Evolutionary conservation across 2,797 vertebrate genomes (phyloP).

Genomic region (Lepus townsendii): DNA sequence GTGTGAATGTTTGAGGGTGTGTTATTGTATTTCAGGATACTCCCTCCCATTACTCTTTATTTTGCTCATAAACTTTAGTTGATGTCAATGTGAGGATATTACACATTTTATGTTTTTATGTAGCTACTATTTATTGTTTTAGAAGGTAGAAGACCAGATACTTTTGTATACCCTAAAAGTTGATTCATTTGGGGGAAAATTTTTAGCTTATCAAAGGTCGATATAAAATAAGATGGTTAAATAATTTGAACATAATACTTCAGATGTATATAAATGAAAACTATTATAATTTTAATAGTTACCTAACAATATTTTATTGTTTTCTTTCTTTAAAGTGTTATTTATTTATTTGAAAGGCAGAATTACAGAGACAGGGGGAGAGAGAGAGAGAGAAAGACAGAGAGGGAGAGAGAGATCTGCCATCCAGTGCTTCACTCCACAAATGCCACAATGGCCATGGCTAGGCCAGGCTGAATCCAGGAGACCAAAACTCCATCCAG

Average conservation of each 20-base stretch:
- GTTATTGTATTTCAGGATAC: neutral
- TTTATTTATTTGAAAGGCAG: no score
- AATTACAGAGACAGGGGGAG: no score
- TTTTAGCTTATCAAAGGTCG: neutral
- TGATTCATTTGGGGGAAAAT: slow-evolving; percentile 6
- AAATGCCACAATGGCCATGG: no score
- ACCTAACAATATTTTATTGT: neutral
- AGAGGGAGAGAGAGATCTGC: no score
- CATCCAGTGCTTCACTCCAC: no score
- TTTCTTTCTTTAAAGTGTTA: no score
- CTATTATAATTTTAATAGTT: neutral
- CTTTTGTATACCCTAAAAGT: neutral
- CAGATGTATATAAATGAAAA: slow-evolving; percentile 11
- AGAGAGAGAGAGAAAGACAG: no score
- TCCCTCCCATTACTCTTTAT: neutral
- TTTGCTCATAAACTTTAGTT: neutral
- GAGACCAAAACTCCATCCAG: no score
- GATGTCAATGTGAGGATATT: neutral
- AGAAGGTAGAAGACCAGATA: neutral
- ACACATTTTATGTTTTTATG: neutral
- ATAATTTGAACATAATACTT: slow-evolving; percentile 10
- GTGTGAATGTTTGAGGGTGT: neutral
- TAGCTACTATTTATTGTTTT: neutral
- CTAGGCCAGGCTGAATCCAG: no score
- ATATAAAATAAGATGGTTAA: slow-evolving; percentile 3